phyloP scores from a whole-genome alignment of 2,797 vertebrate species.

The Diglossa cyanea region DNA sequence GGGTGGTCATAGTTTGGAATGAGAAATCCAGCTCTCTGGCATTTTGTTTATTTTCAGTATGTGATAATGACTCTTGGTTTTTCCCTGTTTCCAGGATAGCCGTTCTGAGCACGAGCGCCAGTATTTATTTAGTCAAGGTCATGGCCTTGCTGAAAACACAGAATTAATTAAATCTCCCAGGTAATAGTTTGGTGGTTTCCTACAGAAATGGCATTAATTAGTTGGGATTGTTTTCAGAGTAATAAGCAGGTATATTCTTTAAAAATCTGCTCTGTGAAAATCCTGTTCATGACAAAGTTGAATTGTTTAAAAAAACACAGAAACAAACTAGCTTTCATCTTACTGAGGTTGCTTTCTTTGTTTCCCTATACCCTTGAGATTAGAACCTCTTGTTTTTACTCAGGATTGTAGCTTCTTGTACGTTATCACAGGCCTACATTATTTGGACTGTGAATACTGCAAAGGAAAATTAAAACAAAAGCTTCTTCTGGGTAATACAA shows the following conservation, averaged over 20 bases:
- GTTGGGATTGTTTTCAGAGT: neutral
- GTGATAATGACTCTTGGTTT: neutral
- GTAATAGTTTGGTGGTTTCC: slow-evolving; percentile 69
- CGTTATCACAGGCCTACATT: rapidly evolving
- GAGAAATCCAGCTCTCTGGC: neutral
- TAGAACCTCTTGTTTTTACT: neutral
- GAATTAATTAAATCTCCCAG: slow-evolving; percentile 94
- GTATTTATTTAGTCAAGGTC: slow-evolving; percentile 92
- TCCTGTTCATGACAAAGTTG: neutral
- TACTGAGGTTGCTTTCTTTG: neutral
- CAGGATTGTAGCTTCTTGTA: neutral
- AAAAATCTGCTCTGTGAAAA: neutral
- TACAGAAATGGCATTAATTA: neutral
- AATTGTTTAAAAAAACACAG: neutral
- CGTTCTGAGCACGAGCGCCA: slow-evolving; percentile 94
- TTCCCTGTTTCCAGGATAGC: slow-evolving; percentile 78
- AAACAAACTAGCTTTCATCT: neutral
- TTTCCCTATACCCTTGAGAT: neutral
- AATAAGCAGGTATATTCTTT: neutral
- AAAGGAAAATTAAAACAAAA: neutral
- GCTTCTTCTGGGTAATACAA: neutral
- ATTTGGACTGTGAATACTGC: neutral
- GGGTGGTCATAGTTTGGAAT: neutral
- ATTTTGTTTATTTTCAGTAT: neutral
- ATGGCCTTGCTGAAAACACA: slow-evolving; percentile 82